A percentile compares a stretch with the other conserved stretches of the same genome.
Conservation (phyloP, 2,797 vertebrate species). For the Forpus xanthops region DNA sequence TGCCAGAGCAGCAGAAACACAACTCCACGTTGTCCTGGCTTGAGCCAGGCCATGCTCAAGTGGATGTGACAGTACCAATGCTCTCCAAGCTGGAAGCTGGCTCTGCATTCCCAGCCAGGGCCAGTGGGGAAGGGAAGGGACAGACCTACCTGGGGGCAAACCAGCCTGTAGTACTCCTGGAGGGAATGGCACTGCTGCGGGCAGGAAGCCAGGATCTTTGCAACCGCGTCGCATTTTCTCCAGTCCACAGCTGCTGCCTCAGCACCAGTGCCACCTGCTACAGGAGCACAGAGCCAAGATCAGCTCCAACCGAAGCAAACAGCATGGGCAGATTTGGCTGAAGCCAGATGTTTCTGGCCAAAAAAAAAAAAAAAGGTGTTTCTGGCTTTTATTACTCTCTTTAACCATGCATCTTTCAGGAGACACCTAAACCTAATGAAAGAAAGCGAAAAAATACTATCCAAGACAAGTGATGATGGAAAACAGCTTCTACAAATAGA, state of each 20-base stretch:
- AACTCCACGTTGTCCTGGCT: fast-evolving
- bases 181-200: conserved; percentile 89
- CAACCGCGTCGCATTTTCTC: conserved; percentile 89
- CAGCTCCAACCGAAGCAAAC: not conserved
- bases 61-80: fast-evolving
- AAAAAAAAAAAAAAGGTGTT: not conserved
- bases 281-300: conserved; percentile 49
- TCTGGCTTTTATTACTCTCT: not conserved
- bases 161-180: conserved; percentile 83
- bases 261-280: conserved; percentile 74
- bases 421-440: not conserved
- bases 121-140: not conserved
- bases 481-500: not conserved
- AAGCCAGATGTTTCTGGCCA: not conserved
- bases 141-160: conserved; percentile 89
- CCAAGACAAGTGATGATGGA: not conserved
- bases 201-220: conserved; percentile 88
- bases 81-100: not conserved
- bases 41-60: fast-evolving
- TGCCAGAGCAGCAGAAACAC: not conserved
- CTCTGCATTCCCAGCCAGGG: not conserved
- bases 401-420: not conserved
- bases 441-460: not conserved
- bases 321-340: not conserved
- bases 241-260: conserved; percentile 85